Percentiles rank a stretch among this genome's conserved stretches.
Conservation (phyloP, 2,888 invertebrate species). For the Plebejus melissa region DNA sequence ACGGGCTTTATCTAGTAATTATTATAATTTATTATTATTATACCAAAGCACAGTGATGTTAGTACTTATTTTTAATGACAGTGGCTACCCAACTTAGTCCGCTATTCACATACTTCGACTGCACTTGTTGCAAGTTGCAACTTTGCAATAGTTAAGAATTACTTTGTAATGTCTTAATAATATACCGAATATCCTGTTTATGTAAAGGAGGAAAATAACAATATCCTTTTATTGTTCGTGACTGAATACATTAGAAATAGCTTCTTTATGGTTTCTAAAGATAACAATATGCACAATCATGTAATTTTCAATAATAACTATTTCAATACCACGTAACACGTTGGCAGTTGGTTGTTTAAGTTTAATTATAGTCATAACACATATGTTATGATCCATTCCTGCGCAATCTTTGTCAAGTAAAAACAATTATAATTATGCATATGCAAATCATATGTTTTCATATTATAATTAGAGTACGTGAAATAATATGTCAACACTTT, state of each 20-base stretch:
- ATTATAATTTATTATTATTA: too few species aligned
- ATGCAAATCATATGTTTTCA: background rate
- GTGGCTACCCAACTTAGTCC: background rate
- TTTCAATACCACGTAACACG: background rate
- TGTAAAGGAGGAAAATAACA: constrained; percentile 8
- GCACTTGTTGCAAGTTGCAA: constrained; percentile 3
- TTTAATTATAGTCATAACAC: background rate
- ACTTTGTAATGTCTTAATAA: background rate
- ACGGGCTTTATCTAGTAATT: too few species aligned
- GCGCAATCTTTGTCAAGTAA: background rate
- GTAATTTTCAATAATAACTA: background rate
- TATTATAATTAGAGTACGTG: background rate
- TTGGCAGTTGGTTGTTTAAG: background rate
- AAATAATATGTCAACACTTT: background rate
- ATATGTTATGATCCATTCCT: background rate
- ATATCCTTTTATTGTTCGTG: constrained; percentile 18
- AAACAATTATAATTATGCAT: too few species aligned
- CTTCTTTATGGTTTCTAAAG: background rate
- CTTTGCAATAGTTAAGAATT: background rate
- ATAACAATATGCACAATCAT: constrained; percentile 3
- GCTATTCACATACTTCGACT: background rate
- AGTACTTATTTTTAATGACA: background rate
- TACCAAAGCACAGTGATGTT: too few species aligned
- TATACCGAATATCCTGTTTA: constrained; percentile 7
- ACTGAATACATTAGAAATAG: background rate